Evolutionary conservation across 2,888 invertebrate species (phyloP).

Genomic region (Tubulanus polymorphus): DNA sequence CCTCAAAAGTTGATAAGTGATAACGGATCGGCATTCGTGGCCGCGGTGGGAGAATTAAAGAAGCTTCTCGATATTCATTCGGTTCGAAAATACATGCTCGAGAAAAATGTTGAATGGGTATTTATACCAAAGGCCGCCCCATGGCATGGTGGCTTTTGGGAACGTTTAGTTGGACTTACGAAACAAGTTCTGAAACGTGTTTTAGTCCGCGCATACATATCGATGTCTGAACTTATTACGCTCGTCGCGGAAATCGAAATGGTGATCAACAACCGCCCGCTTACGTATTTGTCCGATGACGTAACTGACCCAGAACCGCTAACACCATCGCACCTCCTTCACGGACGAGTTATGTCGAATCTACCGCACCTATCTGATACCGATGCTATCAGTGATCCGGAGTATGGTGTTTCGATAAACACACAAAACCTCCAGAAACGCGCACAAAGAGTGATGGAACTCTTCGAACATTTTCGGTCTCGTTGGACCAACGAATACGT

Average conservation of each 20-base stretch:
- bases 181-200: slow-evolving; percentile 15
- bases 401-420: background rate
- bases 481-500: slow-evolving; percentile 13
- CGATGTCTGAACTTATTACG: slow-evolving; percentile 14
- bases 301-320: slow-evolving; percentile 10
- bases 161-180: slow-evolving; percentile 17
- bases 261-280: slow-evolving; percentile 19
- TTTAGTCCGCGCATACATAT: slow-evolving; percentile 10
- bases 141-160: slow-evolving; percentile 23
- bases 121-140: slow-evolving; percentile 20
- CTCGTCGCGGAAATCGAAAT: slow-evolving; percentile 19
- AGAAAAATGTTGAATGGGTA: slow-evolving; percentile 11
- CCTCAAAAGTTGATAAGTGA: slow-evolving; percentile 18
- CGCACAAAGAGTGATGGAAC: background rate
- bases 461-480: slow-evolving; percentile 12
- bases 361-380: slow-evolving; percentile 9
- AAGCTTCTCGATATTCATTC: background rate
- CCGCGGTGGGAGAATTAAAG: slow-evolving; percentile 9
- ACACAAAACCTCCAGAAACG: background rate
- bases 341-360: slow-evolving; percentile 6
- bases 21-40: slow-evolving; percentile 17
- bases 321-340: slow-evolving; percentile 18
- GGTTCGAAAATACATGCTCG: slow-evolving; percentile 6
- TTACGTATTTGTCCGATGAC: slow-evolving; percentile 17
- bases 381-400: background rate